Base-by-base conservation (phyloP, 1,140 invertebrate species). In the Leptinotarsa lineolata region DNA sequence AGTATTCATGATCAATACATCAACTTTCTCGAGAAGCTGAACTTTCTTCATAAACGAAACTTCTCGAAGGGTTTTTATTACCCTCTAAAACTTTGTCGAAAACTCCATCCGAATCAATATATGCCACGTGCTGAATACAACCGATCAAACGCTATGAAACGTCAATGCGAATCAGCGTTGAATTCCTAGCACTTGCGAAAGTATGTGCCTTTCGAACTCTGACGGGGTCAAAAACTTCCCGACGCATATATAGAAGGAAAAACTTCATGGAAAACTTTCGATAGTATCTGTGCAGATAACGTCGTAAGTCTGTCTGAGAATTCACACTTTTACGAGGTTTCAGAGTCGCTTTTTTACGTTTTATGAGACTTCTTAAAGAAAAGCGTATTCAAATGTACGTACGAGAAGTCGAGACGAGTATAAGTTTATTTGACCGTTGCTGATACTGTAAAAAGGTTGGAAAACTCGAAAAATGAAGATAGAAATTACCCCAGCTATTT, bases 11-110 rank as follows among this genome's bases (percentile, higher is more conserved):
- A 54, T 54, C 15, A 54, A 54, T 18, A n/a, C 48, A 54, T 54
- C n/a, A 54, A 54, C n/a, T 54, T 54, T 54, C 16, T 6, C 48
- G 15, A 54, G n/a, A n/a, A n/a, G n/a, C 67, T 45, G 18, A 68
- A 46, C 20, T 48, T 48, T 46, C 11, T 46, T 54, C 22, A 39
- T 68, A 18, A 48, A 11, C 12, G 67, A 21, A 21, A 16, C 44
- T 68, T n/a, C 67, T 68, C 67, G 18, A 68, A 68, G 45, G 16
- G 45, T 68, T 68, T 44, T 68, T 20, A 68, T 68, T 68, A 68
- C 5, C 16, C 16, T 0, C 3, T 5, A 16, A 15, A 54, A 54
- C 48, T 54, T 54, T 54, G 4, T 13, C 48, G 48, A 54, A 54
- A 54, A 54, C 48, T 54, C 6, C 48, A 54, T 54, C 48, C 15